A percentile compares a stretch with the other conserved stretches of the same genome.
phyloP scores from a whole-genome alignment of 2,888 invertebrate species.

The Caenorhabditis sp. region DNA sequence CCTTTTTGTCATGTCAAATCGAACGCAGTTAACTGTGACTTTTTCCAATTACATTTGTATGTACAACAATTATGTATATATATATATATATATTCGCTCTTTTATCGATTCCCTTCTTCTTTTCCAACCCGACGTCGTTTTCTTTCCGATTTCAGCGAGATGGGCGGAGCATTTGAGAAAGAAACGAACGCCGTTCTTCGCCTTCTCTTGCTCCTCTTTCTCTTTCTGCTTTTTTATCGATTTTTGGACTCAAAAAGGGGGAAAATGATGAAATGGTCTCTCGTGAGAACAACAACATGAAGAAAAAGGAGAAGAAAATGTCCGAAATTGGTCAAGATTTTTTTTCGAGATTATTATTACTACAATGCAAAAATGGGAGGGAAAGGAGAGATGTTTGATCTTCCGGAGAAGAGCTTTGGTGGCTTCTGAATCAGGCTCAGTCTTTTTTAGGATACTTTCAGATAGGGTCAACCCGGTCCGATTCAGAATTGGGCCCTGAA shows the following conservation, averaged over 20 bases:
- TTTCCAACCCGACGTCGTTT: too few relatives aligned
- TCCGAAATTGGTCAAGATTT: not conserved
- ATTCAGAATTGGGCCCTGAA: too few relatives aligned
- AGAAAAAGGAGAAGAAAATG: not conserved
- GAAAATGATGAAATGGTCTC: not conserved
- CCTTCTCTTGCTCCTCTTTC: not conserved
- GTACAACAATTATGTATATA: not conserved
- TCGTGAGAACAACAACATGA: not conserved
- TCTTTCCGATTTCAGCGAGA: too few relatives aligned
- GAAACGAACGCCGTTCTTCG: not conserved
- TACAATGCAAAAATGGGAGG: too few relatives aligned
- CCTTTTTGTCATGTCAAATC: not conserved
- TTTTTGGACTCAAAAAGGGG: not conserved
- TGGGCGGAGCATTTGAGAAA: too few relatives aligned
- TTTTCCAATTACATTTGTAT: not conserved
- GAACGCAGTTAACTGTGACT: not conserved
- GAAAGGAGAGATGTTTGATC: not conserved
- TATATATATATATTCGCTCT: too few relatives aligned
- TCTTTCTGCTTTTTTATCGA: not conserved
- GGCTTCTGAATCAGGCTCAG: too few relatives aligned
- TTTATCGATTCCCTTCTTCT: too few relatives aligned
- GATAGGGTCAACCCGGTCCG: too few relatives aligned
- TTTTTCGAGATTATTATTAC: not conserved
- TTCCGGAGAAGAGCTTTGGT: not conserved
- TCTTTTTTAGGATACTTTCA: too few relatives aligned